A percentile compares a stretch with the other conserved stretches of the same genome.
Conservation (phyloP, 2,888 invertebrate genomes). For the Himalopsyche kuldschensis region DNA sequence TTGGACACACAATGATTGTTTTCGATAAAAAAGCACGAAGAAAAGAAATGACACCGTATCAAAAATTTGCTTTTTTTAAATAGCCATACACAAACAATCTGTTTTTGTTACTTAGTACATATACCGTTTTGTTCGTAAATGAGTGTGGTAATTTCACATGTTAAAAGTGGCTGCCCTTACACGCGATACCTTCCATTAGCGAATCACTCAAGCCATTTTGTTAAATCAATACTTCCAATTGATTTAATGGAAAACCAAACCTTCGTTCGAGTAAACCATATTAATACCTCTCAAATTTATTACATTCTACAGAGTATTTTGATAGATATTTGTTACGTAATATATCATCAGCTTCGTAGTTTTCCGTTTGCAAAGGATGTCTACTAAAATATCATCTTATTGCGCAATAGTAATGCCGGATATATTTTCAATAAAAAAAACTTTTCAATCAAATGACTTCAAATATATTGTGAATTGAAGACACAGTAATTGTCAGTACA, state of each 20-base stretch:
- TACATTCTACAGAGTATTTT: not conserved
- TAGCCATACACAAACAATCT: not conserved
- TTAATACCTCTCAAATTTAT: not conserved
- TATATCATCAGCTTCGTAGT: no score
- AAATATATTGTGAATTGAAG: no score
- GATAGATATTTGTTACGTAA: not conserved
- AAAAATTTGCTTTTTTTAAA: not conserved
- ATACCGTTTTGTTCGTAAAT: not conserved
- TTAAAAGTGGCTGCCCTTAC: not conserved
- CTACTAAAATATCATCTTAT: no score
- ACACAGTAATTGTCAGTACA: no score
- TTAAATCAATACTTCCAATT: constrained; percentile 34
- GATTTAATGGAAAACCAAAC: constrained; percentile 4
- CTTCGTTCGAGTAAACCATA: not conserved
- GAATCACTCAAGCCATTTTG: constrained; percentile 13
- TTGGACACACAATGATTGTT: no score
- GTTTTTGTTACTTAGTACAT: not conserved
- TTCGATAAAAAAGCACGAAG: no score
- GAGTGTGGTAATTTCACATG: not conserved
- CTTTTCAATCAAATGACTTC: no score
- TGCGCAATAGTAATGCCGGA: no score
- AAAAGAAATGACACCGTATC: not conserved
- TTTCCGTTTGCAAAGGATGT: no score
- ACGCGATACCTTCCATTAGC: constrained; percentile 17
- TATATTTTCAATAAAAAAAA: no score